A percentile compares a stretch with the other conserved stretches of the same genome.
These are phyloP conservation scores for Sebastes paucispinis DNA, from an alignment of 2,797 vertebrate genomes.

Conservation along the genomic window DNA sequence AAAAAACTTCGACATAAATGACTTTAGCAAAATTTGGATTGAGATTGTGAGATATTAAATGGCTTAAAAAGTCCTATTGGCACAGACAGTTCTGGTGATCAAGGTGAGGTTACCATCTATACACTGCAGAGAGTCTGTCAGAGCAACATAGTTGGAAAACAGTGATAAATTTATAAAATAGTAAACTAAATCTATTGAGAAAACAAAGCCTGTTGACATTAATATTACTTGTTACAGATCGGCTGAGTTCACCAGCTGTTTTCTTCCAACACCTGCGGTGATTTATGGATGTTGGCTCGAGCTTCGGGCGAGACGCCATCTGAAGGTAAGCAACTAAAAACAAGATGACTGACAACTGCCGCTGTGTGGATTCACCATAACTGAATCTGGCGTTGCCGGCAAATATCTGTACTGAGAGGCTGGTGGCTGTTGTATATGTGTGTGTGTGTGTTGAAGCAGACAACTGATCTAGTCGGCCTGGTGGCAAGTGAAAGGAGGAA, in stretches of 20 bases:
- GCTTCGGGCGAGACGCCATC: conserved; percentile 14
- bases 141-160: not conserved
- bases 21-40: not conserved
- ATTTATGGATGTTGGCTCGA: conserved; percentile 23
- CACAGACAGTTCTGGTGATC: not conserved
- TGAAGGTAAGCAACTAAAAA: conserved; percentile 40
- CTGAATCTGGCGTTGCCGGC: not conserved
- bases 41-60: not conserved
- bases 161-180: not conserved
- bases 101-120: not conserved
- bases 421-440: not conserved
- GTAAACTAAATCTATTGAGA: not conserved
- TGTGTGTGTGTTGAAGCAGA: not conserved
- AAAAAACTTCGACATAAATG: not conserved
- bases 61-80: not conserved
- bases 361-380: conserved; percentile 7
- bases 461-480: conserved; percentile 1
- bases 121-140: not conserved
- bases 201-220: not conserved
- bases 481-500: not conserved
- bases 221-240: conserved; percentile 17
- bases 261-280: conserved; percentile 14
- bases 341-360: conserved; percentile 24
- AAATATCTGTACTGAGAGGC: conserved; percentile 13
- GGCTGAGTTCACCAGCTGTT: conserved; percentile 30